These are phyloP conservation scores for Leucopsar rothschildi DNA, from an alignment of 2,113 vertebrate species.

Conservation along the genomic window DNA sequence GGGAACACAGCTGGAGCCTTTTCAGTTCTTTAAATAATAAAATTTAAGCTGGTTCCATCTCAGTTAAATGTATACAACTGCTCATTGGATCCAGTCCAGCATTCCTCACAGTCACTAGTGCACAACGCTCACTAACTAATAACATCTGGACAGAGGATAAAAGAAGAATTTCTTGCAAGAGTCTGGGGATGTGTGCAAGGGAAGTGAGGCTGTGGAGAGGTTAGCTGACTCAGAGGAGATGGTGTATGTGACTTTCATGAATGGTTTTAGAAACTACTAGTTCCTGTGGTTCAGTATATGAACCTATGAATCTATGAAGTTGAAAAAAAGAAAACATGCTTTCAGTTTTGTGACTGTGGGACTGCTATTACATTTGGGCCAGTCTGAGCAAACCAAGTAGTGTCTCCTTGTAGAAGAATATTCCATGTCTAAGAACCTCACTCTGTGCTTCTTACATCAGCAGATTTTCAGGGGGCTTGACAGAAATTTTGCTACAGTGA, in stretches of 20 bases:
- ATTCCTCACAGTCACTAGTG: neutral
- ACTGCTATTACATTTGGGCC: neutral
- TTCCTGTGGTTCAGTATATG: neutral
- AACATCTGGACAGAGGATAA: slow-evolving; percentile 38
- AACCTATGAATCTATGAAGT: neutral
- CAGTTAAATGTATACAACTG: neutral
- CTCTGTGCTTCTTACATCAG: neutral
- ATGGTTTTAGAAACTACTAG: neutral
- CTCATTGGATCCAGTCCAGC: neutral
- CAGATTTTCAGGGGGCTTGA: neutral
- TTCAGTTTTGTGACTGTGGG: neutral
- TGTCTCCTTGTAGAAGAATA: neutral
- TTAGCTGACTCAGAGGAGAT: slow-evolving; percentile 12
- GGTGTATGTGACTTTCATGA: neutral
- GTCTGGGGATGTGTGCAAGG: neutral
- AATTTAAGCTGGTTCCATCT: neutral
- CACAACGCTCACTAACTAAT: neutral
- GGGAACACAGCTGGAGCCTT: neutral
- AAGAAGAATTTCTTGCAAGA: neutral
- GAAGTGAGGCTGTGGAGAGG: neutral
- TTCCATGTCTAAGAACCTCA: neutral
- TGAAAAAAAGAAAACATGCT: neutral
- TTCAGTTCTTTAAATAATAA: slow-evolving; percentile 6
- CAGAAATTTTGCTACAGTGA: neutral
- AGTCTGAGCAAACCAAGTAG: neutral